These are phyloP conservation scores for Lobophora halterata DNA, from an alignment of 2,888 invertebrate species.

Conservation along the genomic window DNA sequence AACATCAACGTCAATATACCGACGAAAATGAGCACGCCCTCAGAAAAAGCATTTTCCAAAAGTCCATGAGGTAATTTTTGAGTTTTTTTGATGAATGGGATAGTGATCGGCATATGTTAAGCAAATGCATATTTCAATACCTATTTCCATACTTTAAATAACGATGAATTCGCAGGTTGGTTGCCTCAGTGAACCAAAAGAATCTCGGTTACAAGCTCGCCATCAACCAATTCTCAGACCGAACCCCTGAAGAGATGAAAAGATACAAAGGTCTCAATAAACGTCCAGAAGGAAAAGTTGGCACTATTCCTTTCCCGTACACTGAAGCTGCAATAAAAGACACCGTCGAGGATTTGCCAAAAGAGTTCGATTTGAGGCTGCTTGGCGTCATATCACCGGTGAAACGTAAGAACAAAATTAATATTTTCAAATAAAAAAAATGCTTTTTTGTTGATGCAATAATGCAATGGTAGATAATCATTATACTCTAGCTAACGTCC, in stretches of 20 bases:
- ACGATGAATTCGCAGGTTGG: constrained; percentile 34
- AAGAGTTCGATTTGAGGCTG: constrained; percentile 51
- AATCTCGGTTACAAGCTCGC: constrained; percentile 53
- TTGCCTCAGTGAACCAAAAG: constrained; percentile 43
- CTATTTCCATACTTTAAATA: not conserved
- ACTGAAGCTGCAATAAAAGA: constrained; percentile 34
- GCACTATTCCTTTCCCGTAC: constrained; percentile 58
- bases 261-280: constrained; percentile 43
- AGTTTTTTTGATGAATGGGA: too few species aligned
- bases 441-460: not conserved
- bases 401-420: constrained; percentile 42
- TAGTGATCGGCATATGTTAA: too few species aligned
- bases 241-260: constrained; percentile 51
- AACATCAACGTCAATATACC: constrained; percentile 37
- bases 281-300: constrained; percentile 42
- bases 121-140: too few species aligned
- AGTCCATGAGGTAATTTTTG: constrained; percentile 41
- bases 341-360: constrained; percentile 40
- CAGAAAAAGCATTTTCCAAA: constrained; percentile 43
- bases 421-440: too few species aligned
- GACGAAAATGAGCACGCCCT: constrained; percentile 41
- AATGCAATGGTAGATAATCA: too few species aligned
- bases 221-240: constrained; percentile 60
- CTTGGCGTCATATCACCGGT: constrained; percentile 51
- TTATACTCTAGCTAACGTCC: too few species aligned